Evolutionary conservation across 1,140 invertebrate genomes (phyloP), one percentile per base, ranked within the genome.

Genomic region (Bombus soroeensis): DNA sequence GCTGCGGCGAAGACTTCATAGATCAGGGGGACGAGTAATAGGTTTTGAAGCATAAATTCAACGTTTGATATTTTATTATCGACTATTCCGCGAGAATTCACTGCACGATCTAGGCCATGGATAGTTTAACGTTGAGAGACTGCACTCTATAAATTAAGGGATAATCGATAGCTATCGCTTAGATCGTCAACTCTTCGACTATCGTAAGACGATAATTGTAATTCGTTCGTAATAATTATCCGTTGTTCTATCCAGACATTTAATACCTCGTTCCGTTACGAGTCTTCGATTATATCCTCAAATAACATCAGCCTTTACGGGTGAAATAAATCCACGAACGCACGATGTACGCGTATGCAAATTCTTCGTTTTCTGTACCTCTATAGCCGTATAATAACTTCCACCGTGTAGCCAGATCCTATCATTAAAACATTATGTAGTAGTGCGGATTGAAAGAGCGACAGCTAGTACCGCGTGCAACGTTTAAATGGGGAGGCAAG

Each of bases 11-110:
- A 43, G n/a, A n/a, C 53, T 76, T 59, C n/a, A 34, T 79, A 79
- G 32, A 79, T 62, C 32, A 79, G 59, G 34, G 34, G 34, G 28
- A 76, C 74, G 34, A 39, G 59, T 78, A 78, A 78, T 78, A 64
- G 75, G 25, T 64, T 39, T 77, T 8, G 39, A 41, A n/a, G 37
- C 9, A 64, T 78, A 78, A 78, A 78, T 66, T 78, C 37, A 41
- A n/a, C 5, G 9, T 41, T 41, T 12, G 32, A 64, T 78, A 25
- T 41, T 78, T 78, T 64, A 64, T 32, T 64, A 77, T 62, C 59
- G 28, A 66, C 32, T 43, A 77, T 43, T 59, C 57, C 37, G 13
- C 57, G 32, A 37, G 74, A 53, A 37, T 39, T 39, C 34, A 25
- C 9, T 28, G 70, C 18, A 28, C 37, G 37, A 70, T 70, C 25